A percentile compares a stretch with the other conserved stretches of the same genome.
Evolutionary conservation across 2,888 invertebrate species (phyloP).

Genomic region (Sylvicola cinctus): DNA sequence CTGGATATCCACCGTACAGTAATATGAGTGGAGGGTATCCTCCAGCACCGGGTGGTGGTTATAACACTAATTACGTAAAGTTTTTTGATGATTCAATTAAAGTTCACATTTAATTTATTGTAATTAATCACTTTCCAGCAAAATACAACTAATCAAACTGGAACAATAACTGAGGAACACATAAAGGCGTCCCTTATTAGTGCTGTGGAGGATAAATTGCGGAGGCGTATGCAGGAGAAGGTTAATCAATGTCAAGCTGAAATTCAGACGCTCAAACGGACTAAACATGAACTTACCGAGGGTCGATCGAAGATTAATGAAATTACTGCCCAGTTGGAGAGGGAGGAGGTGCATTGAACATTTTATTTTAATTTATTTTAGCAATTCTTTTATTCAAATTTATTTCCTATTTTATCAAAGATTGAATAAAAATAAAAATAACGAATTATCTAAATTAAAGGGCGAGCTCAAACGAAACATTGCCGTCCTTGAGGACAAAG

Average conservation of each 20-base stretch:
- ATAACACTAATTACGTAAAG: too few species aligned
- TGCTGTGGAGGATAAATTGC: conserved; percentile 87
- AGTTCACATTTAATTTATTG: too few species aligned
- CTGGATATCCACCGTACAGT: conserved; percentile 2
- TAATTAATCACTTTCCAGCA: too few species aligned
- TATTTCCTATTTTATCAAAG: too few species aligned
- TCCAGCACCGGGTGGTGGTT: conserved; percentile 21
- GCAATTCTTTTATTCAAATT: too few species aligned
- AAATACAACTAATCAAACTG: conserved; percentile 29
- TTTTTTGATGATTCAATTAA: too few species aligned
- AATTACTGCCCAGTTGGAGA: conserved; percentile 53
- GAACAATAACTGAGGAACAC: conserved; percentile 89
- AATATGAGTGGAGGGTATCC: conserved; percentile 27
- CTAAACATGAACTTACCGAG: conserved; percentile 66
- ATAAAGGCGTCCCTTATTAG: conserved; percentile 83
- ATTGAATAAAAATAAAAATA: too few species aligned
- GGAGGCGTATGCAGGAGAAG: conserved; percentile 54
- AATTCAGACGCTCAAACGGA: conserved; percentile 67
- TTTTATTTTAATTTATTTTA: too few species aligned
- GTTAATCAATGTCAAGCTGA: conserved; percentile 83
- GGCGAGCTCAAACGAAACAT: conserved; percentile 70
- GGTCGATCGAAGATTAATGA: conserved; percentile 66
- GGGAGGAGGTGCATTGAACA: conserved; percentile 50
- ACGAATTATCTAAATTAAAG: too few species aligned
- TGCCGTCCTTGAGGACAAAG: conserved; percentile 63